Conservation (phyloP, 1,140 invertebrate species). For the Zaprionus inermis region DNA sequence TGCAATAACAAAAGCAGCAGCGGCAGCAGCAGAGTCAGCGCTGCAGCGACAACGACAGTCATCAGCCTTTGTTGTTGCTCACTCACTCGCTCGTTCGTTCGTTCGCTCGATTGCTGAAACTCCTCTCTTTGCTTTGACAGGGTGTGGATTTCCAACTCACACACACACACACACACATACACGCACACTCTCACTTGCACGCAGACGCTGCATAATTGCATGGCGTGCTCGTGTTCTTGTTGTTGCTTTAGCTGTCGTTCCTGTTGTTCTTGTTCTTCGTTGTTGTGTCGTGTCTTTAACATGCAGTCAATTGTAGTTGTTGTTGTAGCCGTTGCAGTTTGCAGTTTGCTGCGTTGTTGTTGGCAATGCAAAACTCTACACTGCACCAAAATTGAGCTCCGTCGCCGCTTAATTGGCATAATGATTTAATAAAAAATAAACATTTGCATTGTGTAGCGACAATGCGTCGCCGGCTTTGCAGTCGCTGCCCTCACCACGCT, state of each 20-base stretch:
- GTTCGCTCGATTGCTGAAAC: conserved; percentile 37
- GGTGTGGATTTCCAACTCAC: conserved; percentile 71
- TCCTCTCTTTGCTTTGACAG: conserved; percentile 52
- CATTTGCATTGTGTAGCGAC: conserved; percentile 75
- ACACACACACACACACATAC: conserved; percentile 25
- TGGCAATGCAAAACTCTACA: conserved; percentile 59
- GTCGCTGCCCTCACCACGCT: conserved; percentile 1
- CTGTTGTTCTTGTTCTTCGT: conserved; percentile 35
- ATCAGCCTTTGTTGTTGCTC: conserved; percentile 72
- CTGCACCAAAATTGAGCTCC: conserved; percentile 61
- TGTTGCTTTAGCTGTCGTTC: conserved; percentile 34
- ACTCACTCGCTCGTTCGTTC: conserved; percentile 56
- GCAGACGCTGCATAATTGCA: conserved; percentile 75
- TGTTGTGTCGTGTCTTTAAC: conserved; percentile 45
- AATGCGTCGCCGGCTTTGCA: conserved; percentile 51
- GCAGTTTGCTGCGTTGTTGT: conserved; percentile 12
- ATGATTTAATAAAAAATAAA: conserved; percentile 83
- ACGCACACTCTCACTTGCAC: conserved; percentile 40
- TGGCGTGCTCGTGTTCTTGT: conserved; percentile 40
- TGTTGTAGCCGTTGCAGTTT: neutral
- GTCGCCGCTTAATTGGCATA: conserved; percentile 76
- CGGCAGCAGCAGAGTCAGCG: conserved; percentile 41
- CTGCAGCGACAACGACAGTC: conserved; percentile 34
- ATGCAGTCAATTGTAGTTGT: conserved; percentile 38
- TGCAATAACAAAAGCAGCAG: conserved; percentile 44